These are phyloP conservation scores for Drosophila lowei DNA, from an alignment of 1,140 invertebrate species.

Conservation along the genomic window DNA sequence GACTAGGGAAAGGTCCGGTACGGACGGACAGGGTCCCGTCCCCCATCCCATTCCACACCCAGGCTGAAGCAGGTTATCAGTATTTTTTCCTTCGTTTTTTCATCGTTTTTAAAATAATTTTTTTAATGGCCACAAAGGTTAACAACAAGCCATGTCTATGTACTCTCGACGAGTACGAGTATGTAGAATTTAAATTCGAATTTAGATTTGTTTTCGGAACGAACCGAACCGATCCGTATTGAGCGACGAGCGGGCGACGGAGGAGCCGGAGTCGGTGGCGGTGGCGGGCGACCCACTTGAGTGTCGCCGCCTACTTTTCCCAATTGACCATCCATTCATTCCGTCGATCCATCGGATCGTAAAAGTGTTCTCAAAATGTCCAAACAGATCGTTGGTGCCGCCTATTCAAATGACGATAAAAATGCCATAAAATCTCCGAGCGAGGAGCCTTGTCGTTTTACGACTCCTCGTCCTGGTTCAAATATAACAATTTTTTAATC, in stretches of 20 bases:
- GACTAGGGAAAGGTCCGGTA: constrained; percentile 45
- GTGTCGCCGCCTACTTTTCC: constrained; percentile 44
- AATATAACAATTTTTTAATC: constrained; percentile 71
- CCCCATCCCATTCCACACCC: constrained; percentile 20
- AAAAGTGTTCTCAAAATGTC: constrained; percentile 74
- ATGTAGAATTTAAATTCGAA: constrained; percentile 21
- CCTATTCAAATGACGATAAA: constrained; percentile 78
- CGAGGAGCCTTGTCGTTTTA: constrained; percentile 51
- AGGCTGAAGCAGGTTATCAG: constrained; percentile 50
- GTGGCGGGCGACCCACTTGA: constrained; percentile 66
- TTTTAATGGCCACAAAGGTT: constrained; percentile 66
- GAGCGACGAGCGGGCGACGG: too few species aligned
- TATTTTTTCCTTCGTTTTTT: constrained; percentile 37
- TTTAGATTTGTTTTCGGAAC: constrained; percentile 25
- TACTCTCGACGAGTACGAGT: neutral
- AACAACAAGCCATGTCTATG: constrained; percentile 16
- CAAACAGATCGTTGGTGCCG: constrained; percentile 76
- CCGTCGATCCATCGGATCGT: constrained; percentile 36
- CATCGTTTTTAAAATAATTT: constrained; percentile 29
- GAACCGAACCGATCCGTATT: too few species aligned
- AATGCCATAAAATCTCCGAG: constrained; percentile 58
- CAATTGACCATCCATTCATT: constrained; percentile 19
- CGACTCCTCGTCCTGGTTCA: constrained; percentile 65
- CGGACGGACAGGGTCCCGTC: constrained; percentile 13
- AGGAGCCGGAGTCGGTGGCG: constrained; percentile 6